Conservation (phyloP, 2,888 invertebrate genomes). For the Pandemis heparana region DNA sequence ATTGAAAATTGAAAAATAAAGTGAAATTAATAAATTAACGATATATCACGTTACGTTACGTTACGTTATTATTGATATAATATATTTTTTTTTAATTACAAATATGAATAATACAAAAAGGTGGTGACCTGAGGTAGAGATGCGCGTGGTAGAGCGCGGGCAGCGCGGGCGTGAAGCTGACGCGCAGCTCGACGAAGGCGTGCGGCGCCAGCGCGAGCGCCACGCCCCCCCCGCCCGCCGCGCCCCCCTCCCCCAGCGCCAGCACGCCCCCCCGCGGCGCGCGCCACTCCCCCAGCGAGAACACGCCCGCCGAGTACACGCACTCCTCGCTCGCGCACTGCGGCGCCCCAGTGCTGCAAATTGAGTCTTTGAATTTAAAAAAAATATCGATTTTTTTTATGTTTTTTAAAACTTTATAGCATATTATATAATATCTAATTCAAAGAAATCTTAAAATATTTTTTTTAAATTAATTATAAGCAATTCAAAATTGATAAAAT, state of each 20-base stretch:
- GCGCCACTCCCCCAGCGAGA: constrained; percentile 58
- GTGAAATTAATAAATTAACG: no score
- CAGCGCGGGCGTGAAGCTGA: constrained; percentile 78
- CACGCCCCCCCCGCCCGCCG: constrained; percentile 27
- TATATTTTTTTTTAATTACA: no score
- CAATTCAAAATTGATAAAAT: no score
- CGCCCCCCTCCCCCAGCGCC: constrained; percentile 44
- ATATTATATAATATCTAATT: no score
- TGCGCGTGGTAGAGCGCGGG: constrained; percentile 76
- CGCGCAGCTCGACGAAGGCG: constrained; percentile 75
- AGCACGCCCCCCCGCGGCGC: constrained; percentile 48
- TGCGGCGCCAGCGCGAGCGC: constrained; percentile 85
- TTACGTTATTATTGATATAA: no score
- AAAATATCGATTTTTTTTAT: no score
- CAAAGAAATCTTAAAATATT: no score
- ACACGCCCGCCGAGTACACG: constrained; percentile 53
- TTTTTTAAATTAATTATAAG: no score
- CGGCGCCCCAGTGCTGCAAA: constrained; percentile 42
- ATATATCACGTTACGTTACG: no score
- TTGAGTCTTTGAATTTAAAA: no score
- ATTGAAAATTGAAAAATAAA: no score
- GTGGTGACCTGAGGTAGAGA: constrained; percentile 76
- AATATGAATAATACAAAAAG: background rate
- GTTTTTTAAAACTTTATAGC: no score
- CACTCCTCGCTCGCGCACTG: constrained; percentile 46